A percentile compares a stretch with the other conserved stretches of the same genome.
phyloP scores from a whole-genome alignment of 2,113 vertebrate genomes.

The Colaptes auratus region DNA sequence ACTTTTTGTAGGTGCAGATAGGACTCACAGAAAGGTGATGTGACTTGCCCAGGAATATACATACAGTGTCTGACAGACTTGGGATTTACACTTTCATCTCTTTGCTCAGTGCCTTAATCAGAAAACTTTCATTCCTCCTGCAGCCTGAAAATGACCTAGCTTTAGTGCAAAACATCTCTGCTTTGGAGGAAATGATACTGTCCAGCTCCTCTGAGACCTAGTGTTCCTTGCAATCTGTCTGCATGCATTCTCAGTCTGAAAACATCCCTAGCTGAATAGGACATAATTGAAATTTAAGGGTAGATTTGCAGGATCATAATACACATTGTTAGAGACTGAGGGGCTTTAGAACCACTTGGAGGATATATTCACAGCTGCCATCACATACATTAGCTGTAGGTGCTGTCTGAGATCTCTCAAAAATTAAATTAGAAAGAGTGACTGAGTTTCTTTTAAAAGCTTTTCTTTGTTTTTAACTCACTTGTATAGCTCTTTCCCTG shows the following conservation, averaged over 20 bases:
- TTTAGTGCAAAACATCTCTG: background rate
- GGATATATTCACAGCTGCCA: background rate
- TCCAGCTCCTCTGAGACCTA: background rate
- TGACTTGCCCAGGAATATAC: constrained; percentile 37
- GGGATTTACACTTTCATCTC: background rate
- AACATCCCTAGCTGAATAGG: background rate
- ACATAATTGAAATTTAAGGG: background rate
- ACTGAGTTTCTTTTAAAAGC: background rate
- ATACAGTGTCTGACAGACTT: background rate
- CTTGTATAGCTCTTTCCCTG: background rate
- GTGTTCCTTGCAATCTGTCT: background rate
- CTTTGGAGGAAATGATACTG: background rate
- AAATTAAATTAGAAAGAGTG: background rate
- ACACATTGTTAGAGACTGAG: background rate
- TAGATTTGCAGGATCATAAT: background rate
- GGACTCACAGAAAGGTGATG: constrained; percentile 13
- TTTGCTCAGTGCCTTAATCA: background rate
- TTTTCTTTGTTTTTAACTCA: background rate
- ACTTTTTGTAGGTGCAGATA: background rate
- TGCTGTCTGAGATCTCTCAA: background rate
- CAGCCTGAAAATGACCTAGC: background rate
- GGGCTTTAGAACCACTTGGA: background rate
- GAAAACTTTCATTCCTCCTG: background rate
- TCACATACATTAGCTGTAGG: background rate
- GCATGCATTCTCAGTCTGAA: background rate